Percentiles rank a stretch among this genome's conserved stretches.
Conservation (phyloP, 2,888 invertebrate species). For the Platycnemis pennipes region DNA sequence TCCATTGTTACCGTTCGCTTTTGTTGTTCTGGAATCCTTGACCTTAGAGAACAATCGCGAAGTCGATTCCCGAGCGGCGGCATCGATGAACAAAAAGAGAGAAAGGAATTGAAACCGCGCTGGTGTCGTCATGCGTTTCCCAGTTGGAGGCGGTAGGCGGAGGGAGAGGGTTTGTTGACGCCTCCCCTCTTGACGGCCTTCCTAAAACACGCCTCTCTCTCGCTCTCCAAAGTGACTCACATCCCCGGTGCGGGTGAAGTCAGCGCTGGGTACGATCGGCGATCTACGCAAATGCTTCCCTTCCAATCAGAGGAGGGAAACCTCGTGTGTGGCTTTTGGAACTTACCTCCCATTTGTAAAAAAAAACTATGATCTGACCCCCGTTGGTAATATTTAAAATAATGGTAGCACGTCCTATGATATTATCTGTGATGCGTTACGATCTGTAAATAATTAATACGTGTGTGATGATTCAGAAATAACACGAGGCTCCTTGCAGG, state of each 20-base stretch:
- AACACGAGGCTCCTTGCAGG: no score
- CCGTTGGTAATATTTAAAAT: no score
- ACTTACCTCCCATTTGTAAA: no score
- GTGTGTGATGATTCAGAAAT: no score
- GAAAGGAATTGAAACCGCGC: background rate
- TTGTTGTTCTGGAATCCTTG: background rate
- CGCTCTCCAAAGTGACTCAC: background rate
- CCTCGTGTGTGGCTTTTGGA: no score
- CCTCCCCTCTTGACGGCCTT: background rate
- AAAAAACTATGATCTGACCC: no score
- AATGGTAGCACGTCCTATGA: no score
- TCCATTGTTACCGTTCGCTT: background rate
- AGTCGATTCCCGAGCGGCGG: background rate
- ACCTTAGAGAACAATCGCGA: slow-evolving; percentile 13
- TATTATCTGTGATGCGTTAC: no score
- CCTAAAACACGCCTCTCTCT: background rate
- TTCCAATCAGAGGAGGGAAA: no score
- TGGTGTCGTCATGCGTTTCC: background rate
- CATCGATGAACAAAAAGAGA: background rate
- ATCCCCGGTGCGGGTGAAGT: background rate
- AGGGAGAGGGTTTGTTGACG: background rate
- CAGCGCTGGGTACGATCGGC: background rate
- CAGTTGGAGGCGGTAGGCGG: background rate
- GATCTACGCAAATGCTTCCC: no score
- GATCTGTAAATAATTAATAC: no score